phyloP scores from a whole-genome alignment of 2,888 invertebrate genomes.

The Octodonta nipae region DNA sequence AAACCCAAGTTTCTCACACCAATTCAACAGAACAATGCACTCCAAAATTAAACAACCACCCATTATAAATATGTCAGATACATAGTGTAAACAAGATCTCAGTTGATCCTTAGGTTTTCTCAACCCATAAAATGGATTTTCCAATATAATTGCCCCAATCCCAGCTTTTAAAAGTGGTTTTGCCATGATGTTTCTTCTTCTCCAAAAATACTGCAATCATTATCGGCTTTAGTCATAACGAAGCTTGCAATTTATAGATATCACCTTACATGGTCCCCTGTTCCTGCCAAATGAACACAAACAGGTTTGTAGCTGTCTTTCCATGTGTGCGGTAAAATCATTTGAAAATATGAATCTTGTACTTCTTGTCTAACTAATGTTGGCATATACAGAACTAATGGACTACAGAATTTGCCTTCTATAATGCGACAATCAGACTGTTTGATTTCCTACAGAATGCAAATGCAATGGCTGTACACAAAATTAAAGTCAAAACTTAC shows the following conservation, averaged over 20 bases:
- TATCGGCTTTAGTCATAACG: not conserved
- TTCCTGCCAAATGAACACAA: constrained; percentile 90
- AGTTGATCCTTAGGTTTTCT: constrained; percentile 78
- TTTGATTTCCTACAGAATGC: constrained; percentile 56
- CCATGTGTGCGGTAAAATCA: constrained; percentile 74
- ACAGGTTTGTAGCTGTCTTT: constrained; percentile 57
- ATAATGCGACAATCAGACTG: constrained; percentile 59
- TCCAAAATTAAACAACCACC: constrained; percentile 92
- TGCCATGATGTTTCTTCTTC: constrained; percentile 77
- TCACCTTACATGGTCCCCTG: constrained; percentile 73
- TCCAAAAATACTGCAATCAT: constrained; percentile 60
- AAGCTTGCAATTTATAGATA: not conserved
- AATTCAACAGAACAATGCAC: constrained; percentile 79
- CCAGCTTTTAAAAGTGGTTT: constrained; percentile 82
- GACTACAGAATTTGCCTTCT: constrained; percentile 80
- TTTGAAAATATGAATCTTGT: constrained; percentile 72
- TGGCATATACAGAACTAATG: constrained; percentile 69
- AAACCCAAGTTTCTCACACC: constrained; percentile 82
- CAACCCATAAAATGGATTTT: constrained; percentile 91
- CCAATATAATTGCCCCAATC: constrained; percentile 84
- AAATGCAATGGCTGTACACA: too few species aligned
- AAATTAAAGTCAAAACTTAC: constrained; percentile 36
- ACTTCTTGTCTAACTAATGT: constrained; percentile 76
- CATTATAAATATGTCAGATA: constrained; percentile 97
- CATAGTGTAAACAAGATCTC: constrained; percentile 83